phyloP scores from a whole-genome alignment of 2,797 vertebrate species.

The Falco biarmicus region DNA sequence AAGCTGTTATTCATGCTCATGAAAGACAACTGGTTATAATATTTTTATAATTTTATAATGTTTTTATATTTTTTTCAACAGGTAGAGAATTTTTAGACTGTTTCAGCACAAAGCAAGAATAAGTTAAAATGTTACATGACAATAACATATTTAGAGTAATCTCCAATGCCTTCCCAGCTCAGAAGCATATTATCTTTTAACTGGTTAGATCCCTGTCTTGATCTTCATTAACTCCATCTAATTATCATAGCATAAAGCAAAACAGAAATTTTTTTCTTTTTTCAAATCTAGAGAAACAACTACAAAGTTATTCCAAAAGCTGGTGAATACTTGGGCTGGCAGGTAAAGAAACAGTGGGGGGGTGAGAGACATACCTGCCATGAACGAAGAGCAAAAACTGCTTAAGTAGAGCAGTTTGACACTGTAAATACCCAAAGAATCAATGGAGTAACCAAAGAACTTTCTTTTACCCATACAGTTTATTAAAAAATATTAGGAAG shows the following conservation, averaged over 20 bases:
- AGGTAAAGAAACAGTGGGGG: not conserved
- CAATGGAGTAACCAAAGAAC: not conserved
- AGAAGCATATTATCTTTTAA: not conserved
- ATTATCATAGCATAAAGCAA: not conserved
- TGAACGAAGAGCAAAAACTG: not conserved
- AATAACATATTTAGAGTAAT: not conserved
- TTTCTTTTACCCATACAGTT: not conserved
- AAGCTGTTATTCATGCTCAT: not conserved
- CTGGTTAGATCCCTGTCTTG: not conserved
- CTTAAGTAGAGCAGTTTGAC: not conserved
- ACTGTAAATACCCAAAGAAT: not conserved
- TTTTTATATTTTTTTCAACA: not conserved
- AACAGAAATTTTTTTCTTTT: accelerated
- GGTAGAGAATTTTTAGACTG: not conserved
- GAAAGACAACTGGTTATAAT: not conserved
- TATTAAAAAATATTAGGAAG: not conserved
- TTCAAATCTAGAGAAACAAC: not conserved
- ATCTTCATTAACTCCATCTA: not conserved
- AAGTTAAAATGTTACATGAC: not conserved
- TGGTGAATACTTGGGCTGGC: not conserved
- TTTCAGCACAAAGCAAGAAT: not conserved
- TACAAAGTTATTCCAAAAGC: not conserved
- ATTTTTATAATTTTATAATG: too few species aligned
- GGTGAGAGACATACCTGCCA: not conserved
- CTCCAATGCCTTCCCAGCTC: not conserved